Conservation (phyloP, 2,797 vertebrate genomes). For the Sebastiscus tertius region DNA sequence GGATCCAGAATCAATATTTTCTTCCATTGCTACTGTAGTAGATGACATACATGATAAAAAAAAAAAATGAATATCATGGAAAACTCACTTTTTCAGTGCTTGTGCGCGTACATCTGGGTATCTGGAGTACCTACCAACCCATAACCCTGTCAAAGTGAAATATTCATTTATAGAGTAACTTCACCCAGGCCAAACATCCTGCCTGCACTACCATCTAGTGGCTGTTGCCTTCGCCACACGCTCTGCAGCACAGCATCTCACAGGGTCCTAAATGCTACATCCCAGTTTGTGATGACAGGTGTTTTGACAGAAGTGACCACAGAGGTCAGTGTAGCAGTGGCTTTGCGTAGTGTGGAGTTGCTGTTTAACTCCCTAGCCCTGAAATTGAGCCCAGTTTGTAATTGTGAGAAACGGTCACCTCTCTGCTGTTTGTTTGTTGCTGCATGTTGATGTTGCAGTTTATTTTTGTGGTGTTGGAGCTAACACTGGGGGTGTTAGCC, state of each 20-base stretch:
- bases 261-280: not conserved
- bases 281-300: not conserved
- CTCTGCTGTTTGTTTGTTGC: not conserved
- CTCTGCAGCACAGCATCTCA: not conserved
- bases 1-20: not conserved
- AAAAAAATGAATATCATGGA: no score
- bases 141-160: not conserved
- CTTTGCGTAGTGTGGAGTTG: not conserved
- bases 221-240: not conserved
- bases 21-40: not conserved
- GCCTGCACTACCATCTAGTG: constrained; percentile 15
- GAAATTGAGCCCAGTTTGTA: not conserved
- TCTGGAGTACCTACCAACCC: not conserved
- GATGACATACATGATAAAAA: not conserved
- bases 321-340: not conserved
- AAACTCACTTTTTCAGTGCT: not conserved
- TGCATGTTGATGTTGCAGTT: not conserved
- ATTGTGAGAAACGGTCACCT: not conserved
- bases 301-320: not conserved
- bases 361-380: not conserved
- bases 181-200: not conserved
- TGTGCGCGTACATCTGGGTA: not conserved
- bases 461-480: not conserved
- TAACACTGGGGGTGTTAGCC: not conserved
- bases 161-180: not conserved